phyloP scores from a whole-genome alignment of 1,140 invertebrate species.

The Platyscapa corneri region DNA sequence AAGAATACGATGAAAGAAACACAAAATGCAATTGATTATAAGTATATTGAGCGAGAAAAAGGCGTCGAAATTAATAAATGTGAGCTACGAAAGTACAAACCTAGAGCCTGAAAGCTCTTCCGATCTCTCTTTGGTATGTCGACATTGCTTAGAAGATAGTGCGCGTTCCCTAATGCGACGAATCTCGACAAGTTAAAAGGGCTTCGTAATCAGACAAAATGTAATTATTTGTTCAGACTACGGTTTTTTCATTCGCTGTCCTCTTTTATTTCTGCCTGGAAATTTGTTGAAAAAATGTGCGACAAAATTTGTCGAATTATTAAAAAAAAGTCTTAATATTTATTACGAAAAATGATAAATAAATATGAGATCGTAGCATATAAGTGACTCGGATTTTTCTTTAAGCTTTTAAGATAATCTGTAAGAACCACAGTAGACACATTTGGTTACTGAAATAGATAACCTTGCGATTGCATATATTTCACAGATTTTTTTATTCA shows the following conservation, averaged over 20 bases:
- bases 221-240: slow-evolving; percentile 62
- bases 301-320: slow-evolving; percentile 21
- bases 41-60: not conserved
- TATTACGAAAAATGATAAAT: not conserved
- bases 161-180: slow-evolving; percentile 52
- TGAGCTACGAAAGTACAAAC: not conserved
- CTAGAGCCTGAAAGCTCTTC: slow-evolving; percentile 62
- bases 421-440: not conserved
- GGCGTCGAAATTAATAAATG: not conserved
- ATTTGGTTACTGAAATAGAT: not conserved
- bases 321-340: not conserved
- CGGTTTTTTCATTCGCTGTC: not conserved
- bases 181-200: slow-evolving; percentile 66
- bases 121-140: slow-evolving; percentile 59
- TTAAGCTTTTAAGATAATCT: not conserved
- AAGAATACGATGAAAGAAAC: not conserved
- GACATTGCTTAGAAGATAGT: slow-evolving; percentile 56
- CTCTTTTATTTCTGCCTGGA: not conserved
- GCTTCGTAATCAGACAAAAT: slow-evolving; percentile 59
- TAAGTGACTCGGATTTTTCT: not conserved
- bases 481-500: not conserved
- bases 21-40: not conserved
- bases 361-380: not conserved
- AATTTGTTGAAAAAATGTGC: not conserved
- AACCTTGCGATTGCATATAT: not conserved